Evolutionary conservation across 1,140 invertebrate species (phyloP).

Genomic region (Drosophila lacertosa): DNA sequence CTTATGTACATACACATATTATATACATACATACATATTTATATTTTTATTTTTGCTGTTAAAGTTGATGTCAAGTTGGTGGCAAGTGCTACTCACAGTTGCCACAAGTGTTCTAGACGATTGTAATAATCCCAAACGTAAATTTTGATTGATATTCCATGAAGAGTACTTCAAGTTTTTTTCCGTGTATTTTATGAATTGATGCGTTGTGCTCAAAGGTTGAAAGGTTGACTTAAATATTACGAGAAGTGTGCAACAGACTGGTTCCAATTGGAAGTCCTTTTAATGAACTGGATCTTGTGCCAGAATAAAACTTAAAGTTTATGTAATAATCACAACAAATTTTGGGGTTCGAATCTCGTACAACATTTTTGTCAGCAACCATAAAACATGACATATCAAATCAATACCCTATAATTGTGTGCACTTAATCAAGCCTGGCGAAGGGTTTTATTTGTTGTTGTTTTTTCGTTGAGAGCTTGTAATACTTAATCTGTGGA

Average conservation of each 20-base stretch:
- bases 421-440: no score
- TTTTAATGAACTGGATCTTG: no score
- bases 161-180: constrained; percentile 13
- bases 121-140: constrained; percentile 15
- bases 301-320: no score
- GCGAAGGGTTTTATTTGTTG: no score
- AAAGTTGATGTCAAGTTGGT: constrained; percentile 31
- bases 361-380: no score
- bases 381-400: no score
- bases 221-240: no score
- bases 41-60: not conserved
- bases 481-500: not conserved
- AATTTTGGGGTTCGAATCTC: no score
- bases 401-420: no score
- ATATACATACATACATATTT: not conserved
- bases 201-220: not conserved
- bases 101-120: constrained; percentile 16
- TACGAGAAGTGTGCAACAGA: no score
- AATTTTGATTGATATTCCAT: constrained; percentile 25
- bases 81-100: constrained; percentile 1
- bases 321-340: no score
- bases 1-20: not conserved
- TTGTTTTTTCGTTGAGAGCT: not conserved
- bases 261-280: no score
- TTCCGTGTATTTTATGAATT: not conserved